A percentile compares a stretch with the other conserved stretches of the same genome.
Conservation (phyloP, 2,113 vertebrate genomes). For the Amia ocellicauda region DNA sequence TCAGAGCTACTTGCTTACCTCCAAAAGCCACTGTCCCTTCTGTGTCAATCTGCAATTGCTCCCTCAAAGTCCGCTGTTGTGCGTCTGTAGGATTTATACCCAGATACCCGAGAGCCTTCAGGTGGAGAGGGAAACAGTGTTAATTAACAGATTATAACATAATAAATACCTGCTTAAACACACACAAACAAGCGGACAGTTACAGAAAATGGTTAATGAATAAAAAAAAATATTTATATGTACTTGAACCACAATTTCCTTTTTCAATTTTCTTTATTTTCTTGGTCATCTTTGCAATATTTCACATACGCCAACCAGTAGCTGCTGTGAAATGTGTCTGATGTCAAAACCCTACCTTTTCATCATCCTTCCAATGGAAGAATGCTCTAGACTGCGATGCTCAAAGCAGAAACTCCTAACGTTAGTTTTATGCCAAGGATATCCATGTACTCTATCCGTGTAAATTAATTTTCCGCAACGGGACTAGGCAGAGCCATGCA, state of each 20-base stretch:
- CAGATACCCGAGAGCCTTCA: constrained; percentile 79
- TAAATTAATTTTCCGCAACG: constrained; percentile 14
- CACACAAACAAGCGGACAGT: neutral
- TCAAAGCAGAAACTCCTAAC: neutral
- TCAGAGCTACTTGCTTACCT: constrained; percentile 64
- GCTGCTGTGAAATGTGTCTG: too few species aligned
- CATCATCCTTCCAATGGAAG: neutral
- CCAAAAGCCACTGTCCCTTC: constrained; percentile 74
- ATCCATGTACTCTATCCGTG: neutral
- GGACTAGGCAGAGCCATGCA: neutral
- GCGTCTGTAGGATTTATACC: constrained; percentile 76
- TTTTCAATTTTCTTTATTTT: too few species aligned
- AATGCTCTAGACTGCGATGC: neutral
- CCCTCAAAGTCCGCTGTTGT: constrained; percentile 72
- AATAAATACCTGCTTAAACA: neutral
- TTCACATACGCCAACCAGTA: too few species aligned
- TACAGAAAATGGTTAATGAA: too few species aligned
- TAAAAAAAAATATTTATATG: too few species aligned
- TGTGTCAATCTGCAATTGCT: constrained; percentile 69
- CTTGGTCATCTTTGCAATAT: too few species aligned
- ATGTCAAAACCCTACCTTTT: too few species aligned
- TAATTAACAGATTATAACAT: neutral
- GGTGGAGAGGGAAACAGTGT: constrained; percentile 29
- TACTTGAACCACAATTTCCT: too few species aligned
- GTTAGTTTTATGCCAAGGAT: neutral